Conservation (phyloP, 2,888 invertebrate genomes). For the Copidosoma aretas region DNA sequence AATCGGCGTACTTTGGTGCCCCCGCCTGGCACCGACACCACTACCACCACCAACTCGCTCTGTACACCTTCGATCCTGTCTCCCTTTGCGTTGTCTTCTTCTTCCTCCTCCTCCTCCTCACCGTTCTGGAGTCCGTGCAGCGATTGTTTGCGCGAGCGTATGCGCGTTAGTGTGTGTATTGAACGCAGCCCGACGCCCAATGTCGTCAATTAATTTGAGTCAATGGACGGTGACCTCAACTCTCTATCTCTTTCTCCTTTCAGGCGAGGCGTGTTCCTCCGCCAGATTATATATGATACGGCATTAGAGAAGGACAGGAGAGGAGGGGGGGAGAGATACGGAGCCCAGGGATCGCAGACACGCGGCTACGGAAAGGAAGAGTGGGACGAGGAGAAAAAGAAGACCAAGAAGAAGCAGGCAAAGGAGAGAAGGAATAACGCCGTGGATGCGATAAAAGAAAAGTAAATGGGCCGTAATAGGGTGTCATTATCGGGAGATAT, state of each 20-base stretch:
- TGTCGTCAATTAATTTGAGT: conserved; percentile 34
- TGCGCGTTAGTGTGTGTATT: neutral
- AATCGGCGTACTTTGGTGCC: too few relatives aligned
- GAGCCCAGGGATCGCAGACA: too few relatives aligned
- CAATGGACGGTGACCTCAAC: conserved; percentile 32
- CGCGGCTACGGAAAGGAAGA: too few relatives aligned
- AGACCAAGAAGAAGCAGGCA: too few relatives aligned
- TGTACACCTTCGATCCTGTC: neutral
- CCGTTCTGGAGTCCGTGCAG: neutral
- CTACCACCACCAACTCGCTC: too few relatives aligned
- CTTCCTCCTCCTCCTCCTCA: conserved; percentile 15
- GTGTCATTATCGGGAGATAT: too few relatives aligned
- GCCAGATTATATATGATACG: conserved; percentile 25
- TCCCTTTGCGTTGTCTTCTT: neutral
- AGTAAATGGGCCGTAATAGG: neutral
- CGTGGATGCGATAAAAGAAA: conserved; percentile 1
- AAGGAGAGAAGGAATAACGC: conserved; percentile 7
- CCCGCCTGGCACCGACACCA: too few relatives aligned
- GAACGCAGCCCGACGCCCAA: conserved; percentile 15
- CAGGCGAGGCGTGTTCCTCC: conserved; percentile 16
- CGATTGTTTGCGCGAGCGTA: neutral
- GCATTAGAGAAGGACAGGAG: conserved; percentile 6
- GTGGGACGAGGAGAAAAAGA: too few relatives aligned
- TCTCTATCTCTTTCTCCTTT: conserved; percentile 25
- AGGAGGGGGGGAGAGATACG: too few relatives aligned